Conservation (phyloP, 2,888 invertebrate genomes). For the Diaprepes abbreviatus region DNA sequence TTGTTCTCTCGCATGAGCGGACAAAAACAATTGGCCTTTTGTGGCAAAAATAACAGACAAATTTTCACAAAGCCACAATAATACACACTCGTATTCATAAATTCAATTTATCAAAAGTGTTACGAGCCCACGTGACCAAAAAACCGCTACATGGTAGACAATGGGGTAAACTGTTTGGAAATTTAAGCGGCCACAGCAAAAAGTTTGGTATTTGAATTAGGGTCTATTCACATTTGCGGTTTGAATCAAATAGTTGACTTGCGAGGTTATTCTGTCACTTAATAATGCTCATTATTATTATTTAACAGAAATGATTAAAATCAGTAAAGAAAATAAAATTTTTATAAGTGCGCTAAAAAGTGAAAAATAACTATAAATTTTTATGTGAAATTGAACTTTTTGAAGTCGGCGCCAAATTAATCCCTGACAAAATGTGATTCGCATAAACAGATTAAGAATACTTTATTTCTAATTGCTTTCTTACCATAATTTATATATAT, state of each 20-base stretch:
- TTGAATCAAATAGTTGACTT: not conserved
- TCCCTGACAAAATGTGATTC: too few relatives aligned
- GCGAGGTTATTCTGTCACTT: too few relatives aligned
- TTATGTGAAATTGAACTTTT: too few relatives aligned
- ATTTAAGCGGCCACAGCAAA: conserved; percentile 10
- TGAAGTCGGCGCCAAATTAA: too few relatives aligned
- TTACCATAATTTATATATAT: too few relatives aligned
- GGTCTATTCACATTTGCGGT: not conserved
- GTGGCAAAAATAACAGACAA: conserved; percentile 48
- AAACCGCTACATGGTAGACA: conserved; percentile 25
- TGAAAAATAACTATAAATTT: too few relatives aligned
- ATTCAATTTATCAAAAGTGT: conserved; percentile 49
- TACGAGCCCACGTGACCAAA: conserved; percentile 38
- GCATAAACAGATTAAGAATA: too few relatives aligned
- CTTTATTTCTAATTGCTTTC: too few relatives aligned
- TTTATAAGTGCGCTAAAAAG: too few relatives aligned
- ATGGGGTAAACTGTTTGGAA: conserved; percentile 40
- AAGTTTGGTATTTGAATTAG: not conserved
- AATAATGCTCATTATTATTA: too few relatives aligned
- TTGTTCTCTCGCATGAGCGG: conserved; percentile 42
- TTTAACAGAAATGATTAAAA: too few relatives aligned
- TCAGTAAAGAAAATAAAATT: too few relatives aligned
- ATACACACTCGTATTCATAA: conserved; percentile 42
- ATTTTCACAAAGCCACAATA: conserved; percentile 45
- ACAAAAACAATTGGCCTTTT: conserved; percentile 42